A percentile compares a stretch with the other conserved stretches of the same genome.
These are phyloP conservation scores for Apistogramma diplotaenia DNA, from an alignment of 2,113 vertebrate species.

Conservation along the genomic window DNA sequence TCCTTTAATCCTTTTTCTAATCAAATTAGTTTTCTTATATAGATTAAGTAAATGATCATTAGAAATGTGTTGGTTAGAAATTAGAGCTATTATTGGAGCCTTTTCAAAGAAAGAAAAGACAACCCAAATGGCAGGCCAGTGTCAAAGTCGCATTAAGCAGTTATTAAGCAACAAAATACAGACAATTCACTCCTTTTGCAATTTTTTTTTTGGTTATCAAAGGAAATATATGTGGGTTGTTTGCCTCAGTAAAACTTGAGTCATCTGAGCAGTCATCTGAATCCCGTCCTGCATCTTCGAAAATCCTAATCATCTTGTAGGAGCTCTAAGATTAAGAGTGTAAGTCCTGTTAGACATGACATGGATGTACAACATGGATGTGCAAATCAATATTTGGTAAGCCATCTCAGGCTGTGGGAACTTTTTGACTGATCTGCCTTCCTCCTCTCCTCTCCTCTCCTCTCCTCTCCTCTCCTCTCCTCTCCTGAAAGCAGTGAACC, in stretches of 20 bases:
- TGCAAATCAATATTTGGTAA: slow-evolving; percentile 45
- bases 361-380: neutral
- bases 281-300: neutral
- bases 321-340: slow-evolving; percentile 34
- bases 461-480: neutral
- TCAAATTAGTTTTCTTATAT: neutral
- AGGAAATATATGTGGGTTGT: neutral
- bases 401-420: slow-evolving; percentile 34
- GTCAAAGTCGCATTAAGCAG: neutral
- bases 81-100: neutral
- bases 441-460: neutral
- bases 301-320: slow-evolving; percentile 15
- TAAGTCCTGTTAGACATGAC: slow-evolving; percentile 49
- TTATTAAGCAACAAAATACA: neutral
- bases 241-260: slow-evolving; percentile 1
- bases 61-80: neutral
- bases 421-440: slow-evolving; percentile 1
- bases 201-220: neutral
- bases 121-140: neutral
- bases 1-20: neutral
- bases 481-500: neutral
- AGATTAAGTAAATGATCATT: neutral
- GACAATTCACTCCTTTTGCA: neutral
- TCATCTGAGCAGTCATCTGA: neutral
- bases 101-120: neutral